Base-by-base conservation (phyloP, 1,140 invertebrate species). In the Aphelenchoides besseyi region DNA sequence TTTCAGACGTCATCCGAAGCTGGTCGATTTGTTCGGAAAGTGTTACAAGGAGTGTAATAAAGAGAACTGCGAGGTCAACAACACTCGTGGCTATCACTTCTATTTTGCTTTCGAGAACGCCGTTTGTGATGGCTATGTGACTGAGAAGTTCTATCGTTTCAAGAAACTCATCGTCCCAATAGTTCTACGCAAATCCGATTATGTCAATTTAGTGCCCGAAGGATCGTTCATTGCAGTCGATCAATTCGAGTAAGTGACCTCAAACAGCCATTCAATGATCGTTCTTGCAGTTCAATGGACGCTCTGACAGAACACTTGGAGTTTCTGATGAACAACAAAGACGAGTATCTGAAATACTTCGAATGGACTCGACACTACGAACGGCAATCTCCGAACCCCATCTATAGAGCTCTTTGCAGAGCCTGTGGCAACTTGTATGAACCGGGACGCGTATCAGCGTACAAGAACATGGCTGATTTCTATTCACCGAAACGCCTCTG, bases 101-200 rank as follows among this genome's bases (percentile, higher is more conserved):
- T 91, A 91, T 77, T 82, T 91, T 33, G 87, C 90, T 0, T 90
- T 91, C 73, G 91, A 91, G 85, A 91, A 91, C 76, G 70, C 72
- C 8, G 54, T 83, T 9, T 82, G 81, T 52, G 36, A 57, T 12
- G 72, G 80, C 35, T 82, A 82, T 54, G 55, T 69, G 2, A 82
- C 81, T 2, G 81, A 82, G 62, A 82, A 82, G 66, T 67, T 76
- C 28, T 82, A 48, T 33, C 35, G 54, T 12, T 32, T 70, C 16
- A 69, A 52, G 5, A 12, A 52, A 3, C 35, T 73, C 12, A 23
- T 54, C 18, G 5, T 59, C 12, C 55, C 55, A 12, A 8, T 59
- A 12, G 55, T 59, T 28, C 32, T 59, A 5, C 5, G 18, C 5
- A 18, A 59, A 5, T 5, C 5, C 5, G 18, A 8, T 23, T 59